These are phyloP conservation scores for Carassius gibelio DNA, from an alignment of 2,113 vertebrate genomes.

Conservation along the genomic window DNA sequence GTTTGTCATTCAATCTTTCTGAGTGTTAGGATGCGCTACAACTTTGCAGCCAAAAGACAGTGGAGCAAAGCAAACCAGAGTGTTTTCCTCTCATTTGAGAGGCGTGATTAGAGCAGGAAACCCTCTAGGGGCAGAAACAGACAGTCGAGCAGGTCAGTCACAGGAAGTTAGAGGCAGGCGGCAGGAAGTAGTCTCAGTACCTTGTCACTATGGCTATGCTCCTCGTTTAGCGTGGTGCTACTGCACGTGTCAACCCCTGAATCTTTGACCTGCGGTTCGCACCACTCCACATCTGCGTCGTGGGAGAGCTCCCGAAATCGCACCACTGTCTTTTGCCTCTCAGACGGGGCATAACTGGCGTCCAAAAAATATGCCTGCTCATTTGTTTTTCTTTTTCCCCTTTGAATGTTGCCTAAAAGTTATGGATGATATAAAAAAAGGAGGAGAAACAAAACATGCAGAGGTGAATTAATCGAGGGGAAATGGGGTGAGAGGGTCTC, in stretches of 20 bases:
- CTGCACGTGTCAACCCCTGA: conserved; percentile 90
- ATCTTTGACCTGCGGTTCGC: conserved; percentile 89
- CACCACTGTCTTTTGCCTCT: conserved; percentile 84
- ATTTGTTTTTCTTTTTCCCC: conserved; percentile 91
- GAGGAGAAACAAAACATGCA: conserved; percentile 45
- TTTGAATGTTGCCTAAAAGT: conserved; percentile 85
- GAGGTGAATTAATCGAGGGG: conserved; percentile 38
- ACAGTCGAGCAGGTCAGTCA: conserved; percentile 31
- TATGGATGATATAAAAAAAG: conserved; percentile 31
- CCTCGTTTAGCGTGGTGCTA: conserved; percentile 89
- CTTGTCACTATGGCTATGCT: conserved; percentile 89
- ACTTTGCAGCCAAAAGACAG: conserved; percentile 65
- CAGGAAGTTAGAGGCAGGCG: conserved; percentile 17
- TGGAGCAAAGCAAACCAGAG: conserved; percentile 71
- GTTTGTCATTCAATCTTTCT: conserved; percentile 44
- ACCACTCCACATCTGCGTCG: conserved; percentile 88
- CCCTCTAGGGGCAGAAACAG: conserved; percentile 27
- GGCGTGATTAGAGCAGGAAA: neutral
- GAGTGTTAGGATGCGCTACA: conserved; percentile 24
- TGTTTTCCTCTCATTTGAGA: conserved; percentile 69
- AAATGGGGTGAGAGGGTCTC: conserved; percentile 69
- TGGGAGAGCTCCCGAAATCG: conserved; percentile 83
- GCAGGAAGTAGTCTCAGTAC: conserved; percentile 72
- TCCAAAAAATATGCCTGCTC: conserved; percentile 85
- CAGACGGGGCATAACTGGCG: conserved; percentile 72